Evolutionary conservation across 2,113 vertebrate genomes (phyloP).

Genomic region (Notothenia rossii): DNA sequence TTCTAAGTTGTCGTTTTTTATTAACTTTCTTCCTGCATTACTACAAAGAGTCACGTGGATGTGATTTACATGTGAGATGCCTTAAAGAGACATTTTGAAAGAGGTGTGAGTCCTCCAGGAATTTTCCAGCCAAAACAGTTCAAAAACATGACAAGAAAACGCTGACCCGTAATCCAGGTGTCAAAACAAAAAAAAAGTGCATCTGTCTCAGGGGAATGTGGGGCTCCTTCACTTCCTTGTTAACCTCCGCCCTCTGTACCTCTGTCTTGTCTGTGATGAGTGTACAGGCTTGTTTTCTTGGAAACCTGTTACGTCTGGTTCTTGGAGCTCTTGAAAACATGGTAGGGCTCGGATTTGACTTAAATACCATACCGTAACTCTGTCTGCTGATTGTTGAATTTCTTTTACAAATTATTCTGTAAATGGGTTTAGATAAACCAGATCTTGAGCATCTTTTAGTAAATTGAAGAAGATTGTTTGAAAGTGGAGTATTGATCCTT

Average conservation of each 20-base stretch:
- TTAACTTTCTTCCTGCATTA: background rate
- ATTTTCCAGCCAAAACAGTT: background rate
- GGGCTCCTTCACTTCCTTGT: slow-evolving; percentile 3
- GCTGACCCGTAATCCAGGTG: background rate
- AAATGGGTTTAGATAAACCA: background rate
- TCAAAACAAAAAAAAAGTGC: slow-evolving; percentile 16
- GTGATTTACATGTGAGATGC: background rate
- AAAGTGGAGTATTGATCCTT: background rate
- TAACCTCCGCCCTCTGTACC: slow-evolving; percentile 23
- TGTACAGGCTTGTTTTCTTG: background rate
- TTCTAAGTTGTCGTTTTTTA: background rate
- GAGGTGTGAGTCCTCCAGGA: background rate
- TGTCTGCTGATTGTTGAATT: background rate
- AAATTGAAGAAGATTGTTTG: background rate
- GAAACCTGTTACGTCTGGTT: slow-evolving; percentile 1
- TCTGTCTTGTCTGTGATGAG: background rate
- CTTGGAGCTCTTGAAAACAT: slow-evolving; percentile 1
- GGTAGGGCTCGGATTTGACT: background rate
- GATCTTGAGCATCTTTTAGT: background rate
- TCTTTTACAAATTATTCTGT: background rate
- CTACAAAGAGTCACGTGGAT: background rate
- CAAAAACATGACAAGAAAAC: background rate
- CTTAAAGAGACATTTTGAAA: background rate
- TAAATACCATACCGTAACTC: background rate
- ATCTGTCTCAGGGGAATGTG: background rate